Evolutionary conservation across 2,888 invertebrate species (phyloP).

Genomic region (Parnassius apollo): DNA sequence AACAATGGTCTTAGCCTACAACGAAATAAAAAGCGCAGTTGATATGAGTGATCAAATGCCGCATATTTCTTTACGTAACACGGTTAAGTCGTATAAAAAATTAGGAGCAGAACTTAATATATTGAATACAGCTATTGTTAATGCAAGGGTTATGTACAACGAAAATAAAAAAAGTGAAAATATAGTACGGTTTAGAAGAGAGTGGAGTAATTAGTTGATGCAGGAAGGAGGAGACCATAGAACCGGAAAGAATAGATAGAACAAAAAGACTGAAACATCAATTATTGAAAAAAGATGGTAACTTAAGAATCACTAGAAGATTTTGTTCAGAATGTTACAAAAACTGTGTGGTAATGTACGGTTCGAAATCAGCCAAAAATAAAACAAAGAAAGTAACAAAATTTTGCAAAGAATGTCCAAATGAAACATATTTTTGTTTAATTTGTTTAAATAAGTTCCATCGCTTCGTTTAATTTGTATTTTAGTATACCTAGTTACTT

Average conservation of each 20-base stretch:
- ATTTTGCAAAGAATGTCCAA: too few relatives aligned
- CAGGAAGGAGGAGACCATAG: neutral
- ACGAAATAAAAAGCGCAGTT: neutral
- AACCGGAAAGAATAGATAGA: neutral
- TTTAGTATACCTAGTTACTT: too few relatives aligned
- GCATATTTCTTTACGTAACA: neutral
- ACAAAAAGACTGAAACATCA: neutral
- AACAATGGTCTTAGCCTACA: neutral
- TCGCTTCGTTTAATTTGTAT: too few relatives aligned
- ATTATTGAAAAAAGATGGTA: too few relatives aligned
- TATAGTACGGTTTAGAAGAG: too few relatives aligned
- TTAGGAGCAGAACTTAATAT: neutral
- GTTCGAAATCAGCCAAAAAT: slow-evolving; percentile 4
- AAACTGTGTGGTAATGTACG: neutral
- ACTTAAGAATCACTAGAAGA: too few relatives aligned
- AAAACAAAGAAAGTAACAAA: neutral
- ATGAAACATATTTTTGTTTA: too few relatives aligned
- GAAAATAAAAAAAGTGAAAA: too few relatives aligned
- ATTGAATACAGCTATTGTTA: neutral
- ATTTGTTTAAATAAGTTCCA: too few relatives aligned
- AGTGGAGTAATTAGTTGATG: neutral
- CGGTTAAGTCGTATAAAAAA: slow-evolving; percentile 1
- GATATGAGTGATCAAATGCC: too few relatives aligned
- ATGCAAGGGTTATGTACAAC: neutral
- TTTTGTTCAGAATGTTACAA: too few relatives aligned